Evolutionary conservation across 2,888 invertebrate species (phyloP).

Genomic region (Drosophila paranaensis): DNA sequence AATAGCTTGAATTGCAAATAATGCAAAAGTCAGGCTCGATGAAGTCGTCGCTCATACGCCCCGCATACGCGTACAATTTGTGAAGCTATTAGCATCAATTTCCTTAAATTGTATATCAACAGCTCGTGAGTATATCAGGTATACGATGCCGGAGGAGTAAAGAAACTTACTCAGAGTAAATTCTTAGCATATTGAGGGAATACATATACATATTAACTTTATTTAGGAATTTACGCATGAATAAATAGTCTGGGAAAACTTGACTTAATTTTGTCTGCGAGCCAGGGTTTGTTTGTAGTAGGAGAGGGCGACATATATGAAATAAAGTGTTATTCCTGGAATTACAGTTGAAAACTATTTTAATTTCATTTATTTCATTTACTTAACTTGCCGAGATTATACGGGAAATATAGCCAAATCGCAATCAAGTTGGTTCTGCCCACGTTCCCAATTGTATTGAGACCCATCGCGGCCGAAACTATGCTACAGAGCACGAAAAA

Average conservation of each 20-base stretch:
- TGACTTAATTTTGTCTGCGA: neutral
- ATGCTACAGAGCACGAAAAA: neutral
- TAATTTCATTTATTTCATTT: too few species aligned
- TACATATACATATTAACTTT: neutral
- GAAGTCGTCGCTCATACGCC: conserved; percentile 39
- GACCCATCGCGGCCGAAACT: neutral
- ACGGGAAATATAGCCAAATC: neutral
- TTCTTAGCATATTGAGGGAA: neutral
- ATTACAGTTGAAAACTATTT: neutral
- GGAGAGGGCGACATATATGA: neutral
- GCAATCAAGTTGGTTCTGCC: neutral
- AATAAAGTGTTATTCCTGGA: neutral
- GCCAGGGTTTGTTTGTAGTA: neutral
- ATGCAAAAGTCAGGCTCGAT: conserved; percentile 67
- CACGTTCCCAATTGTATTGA: neutral
- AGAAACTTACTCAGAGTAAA: conserved; percentile 13
- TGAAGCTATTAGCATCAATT: conserved; percentile 51
- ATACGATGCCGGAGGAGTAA: conserved; percentile 23
- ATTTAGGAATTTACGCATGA: neutral
- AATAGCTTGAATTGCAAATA: conserved; percentile 78
- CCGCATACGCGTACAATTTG: conserved; percentile 27
- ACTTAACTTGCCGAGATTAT: neutral
- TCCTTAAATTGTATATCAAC: conserved; percentile 58
- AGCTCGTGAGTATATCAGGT: conserved; percentile 27
- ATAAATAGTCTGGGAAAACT: neutral